phyloP scores from a whole-genome alignment of 2,797 vertebrate species.

The Semotilus atromaculatus region DNA sequence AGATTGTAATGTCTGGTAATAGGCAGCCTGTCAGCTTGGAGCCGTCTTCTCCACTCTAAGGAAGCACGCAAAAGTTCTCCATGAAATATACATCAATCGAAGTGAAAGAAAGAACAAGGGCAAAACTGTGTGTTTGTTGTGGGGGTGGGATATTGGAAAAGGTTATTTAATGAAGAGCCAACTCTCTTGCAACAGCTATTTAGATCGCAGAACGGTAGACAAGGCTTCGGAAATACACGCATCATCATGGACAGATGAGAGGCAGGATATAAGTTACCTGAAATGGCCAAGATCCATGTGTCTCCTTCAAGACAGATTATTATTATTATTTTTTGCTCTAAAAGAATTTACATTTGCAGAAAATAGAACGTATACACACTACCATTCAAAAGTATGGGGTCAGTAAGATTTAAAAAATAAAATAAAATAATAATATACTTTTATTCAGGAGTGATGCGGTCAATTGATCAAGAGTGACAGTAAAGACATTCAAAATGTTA shows the following conservation, averaged over 20 bases:
- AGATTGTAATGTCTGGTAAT: conserved; percentile 68
- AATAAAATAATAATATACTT: neutral
- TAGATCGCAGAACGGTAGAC: conserved; percentile 31
- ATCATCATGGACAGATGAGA: conserved; percentile 67
- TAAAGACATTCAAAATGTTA: neutral
- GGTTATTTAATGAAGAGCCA: conserved; percentile 62
- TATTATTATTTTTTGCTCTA: neutral
- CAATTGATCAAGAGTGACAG: neutral
- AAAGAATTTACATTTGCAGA: neutral
- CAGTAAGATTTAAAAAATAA: neutral
- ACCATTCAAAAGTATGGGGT: neutral
- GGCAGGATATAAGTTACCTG: conserved; percentile 59
- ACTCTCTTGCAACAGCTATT: conserved; percentile 64
- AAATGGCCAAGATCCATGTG: conserved; percentile 25
- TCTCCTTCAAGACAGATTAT: conserved; percentile 14
- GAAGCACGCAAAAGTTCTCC: conserved; percentile 62
- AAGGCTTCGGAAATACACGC: conserved; percentile 59
- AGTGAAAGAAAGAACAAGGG: conserved; percentile 69
- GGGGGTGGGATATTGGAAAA: conserved; percentile 54
- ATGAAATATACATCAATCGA: conserved; percentile 73
- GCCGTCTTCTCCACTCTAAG: conserved; percentile 66
- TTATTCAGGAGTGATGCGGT: no score
- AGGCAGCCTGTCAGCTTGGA: conserved; percentile 64
- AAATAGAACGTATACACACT: neutral
- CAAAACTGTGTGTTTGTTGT: conserved; percentile 65